Evolutionary conservation across 2,888 invertebrate genomes (phyloP).

Genomic region (Oconnorella tubifera): DNA sequence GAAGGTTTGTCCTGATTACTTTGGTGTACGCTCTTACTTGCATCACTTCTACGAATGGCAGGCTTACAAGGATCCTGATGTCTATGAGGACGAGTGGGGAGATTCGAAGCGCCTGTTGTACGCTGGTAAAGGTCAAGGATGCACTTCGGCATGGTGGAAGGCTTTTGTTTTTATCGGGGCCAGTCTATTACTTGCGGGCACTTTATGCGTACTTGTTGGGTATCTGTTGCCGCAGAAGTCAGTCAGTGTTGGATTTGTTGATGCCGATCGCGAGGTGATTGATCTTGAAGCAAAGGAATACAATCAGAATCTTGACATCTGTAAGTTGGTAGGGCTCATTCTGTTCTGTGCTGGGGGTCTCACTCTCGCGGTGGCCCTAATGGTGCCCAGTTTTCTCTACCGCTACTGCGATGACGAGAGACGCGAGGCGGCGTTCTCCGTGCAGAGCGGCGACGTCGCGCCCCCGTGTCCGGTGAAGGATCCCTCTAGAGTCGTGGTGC

Average conservation of each 20-base stretch:
- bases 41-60: conserved; percentile 59
- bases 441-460: conserved; percentile 36
- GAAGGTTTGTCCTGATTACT: conserved; percentile 56
- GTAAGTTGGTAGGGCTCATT: conserved; percentile 58
- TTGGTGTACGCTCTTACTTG: conserved; percentile 60
- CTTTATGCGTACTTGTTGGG: conserved; percentile 58
- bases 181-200: conserved; percentile 57
- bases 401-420: conserved; percentile 54
- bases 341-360: conserved; percentile 59
- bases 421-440: conserved; percentile 38
- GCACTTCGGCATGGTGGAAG: conserved; percentile 40
- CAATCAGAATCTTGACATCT: conserved; percentile 58
- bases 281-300: conserved; percentile 55
- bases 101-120: conserved; percentile 51
- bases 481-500: conserved; percentile 48
- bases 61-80: conserved; percentile 40
- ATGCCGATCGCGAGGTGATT: conserved; percentile 47
- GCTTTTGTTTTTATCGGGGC: conserved; percentile 57
- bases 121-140: conserved; percentile 41
- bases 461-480: conserved; percentile 37
- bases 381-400: conserved; percentile 58
- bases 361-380: conserved; percentile 57
- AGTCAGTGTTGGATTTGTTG: conserved; percentile 50
- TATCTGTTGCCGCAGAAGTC: conserved; percentile 57
- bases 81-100: conserved; percentile 41